Conservation (phyloP, 2,113 vertebrate genomes). For the Zosterops pallidus region DNA sequence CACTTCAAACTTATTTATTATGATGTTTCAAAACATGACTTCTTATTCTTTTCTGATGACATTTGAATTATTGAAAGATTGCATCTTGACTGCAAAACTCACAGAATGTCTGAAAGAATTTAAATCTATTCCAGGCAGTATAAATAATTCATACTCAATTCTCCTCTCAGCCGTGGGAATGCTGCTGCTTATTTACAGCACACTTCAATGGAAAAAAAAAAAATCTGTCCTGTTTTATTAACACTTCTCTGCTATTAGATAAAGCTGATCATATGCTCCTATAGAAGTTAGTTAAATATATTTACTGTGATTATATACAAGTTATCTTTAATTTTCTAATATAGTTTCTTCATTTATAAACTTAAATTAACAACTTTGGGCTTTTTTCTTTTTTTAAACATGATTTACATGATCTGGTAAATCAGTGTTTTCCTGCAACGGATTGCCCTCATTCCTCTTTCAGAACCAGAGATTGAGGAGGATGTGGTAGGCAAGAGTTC, state of each 20-base stretch:
- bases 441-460: rapidly evolving
- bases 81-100: conserved; percentile 58
- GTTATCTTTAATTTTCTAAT: neutral
- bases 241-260: neutral
- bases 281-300: neutral
- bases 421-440: neutral
- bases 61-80: conserved; percentile 70
- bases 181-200: conserved; percentile 39
- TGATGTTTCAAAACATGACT: conserved; percentile 25
- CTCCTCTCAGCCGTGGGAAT: conserved; percentile 21
- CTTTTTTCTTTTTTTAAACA: neutral
- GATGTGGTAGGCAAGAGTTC: neutral
- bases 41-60: conserved; percentile 47
- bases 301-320: neutral
- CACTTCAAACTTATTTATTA: conserved; percentile 36
- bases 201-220: neutral
- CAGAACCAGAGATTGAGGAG: neutral
- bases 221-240: neutral
- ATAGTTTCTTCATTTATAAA: neutral
- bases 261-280: neutral
- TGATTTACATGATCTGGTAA: neutral
- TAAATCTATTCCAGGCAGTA: conserved; percentile 52
- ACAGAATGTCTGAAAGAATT: conserved; percentile 39
- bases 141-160: conserved; percentile 63
- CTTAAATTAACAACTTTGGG: neutral